A percentile compares a stretch with the other conserved stretches of the same genome.
These are phyloP conservation scores for Poecilia velifera DNA, from an alignment of 2,797 vertebrate species.

Conservation along the genomic window DNA sequence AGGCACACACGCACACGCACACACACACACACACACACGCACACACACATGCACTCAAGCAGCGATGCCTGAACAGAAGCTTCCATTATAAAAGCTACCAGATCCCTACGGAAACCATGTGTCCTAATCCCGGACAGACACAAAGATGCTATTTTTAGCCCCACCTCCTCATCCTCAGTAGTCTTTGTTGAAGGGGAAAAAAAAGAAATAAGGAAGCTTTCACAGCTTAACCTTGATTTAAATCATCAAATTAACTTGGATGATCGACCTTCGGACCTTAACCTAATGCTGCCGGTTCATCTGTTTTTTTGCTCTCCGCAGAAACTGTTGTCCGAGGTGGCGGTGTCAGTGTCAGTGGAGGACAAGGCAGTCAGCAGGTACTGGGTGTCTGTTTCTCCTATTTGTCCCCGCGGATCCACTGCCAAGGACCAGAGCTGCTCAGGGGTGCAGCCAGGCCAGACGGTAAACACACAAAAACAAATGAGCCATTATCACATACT, in stretches of 20 bases:
- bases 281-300: constrained; percentile 12
- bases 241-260: not conserved
- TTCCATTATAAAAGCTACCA: constrained; percentile 73
- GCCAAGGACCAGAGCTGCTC: constrained; percentile 84
- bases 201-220: not conserved
- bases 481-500: not conserved
- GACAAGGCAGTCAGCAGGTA: constrained; percentile 87
- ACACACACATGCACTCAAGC: constrained; percentile 21
- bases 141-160: constrained; percentile 82
- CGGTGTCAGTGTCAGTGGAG: constrained; percentile 90
- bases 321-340: constrained; percentile 93
- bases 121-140: constrained; percentile 60
- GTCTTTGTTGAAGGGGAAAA: not conserved
- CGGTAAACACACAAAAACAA: constrained; percentile 80
- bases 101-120: constrained; percentile 66
- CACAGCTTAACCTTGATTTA: not conserved
- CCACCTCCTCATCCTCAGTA: constrained; percentile 60
- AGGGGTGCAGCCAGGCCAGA: constrained; percentile 87
- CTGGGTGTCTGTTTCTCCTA: constrained; percentile 87
- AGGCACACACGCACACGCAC: constrained; percentile 20
- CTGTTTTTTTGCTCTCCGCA: constrained; percentile 64
- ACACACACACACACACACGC: constrained; percentile 24
- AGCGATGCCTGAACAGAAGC: constrained; percentile 70
- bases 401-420: constrained; percentile 90
- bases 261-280: not conserved